Evolutionary conservation across 2,113 vertebrate species (phyloP).

Genomic region (Hemichromis elongatus): DNA sequence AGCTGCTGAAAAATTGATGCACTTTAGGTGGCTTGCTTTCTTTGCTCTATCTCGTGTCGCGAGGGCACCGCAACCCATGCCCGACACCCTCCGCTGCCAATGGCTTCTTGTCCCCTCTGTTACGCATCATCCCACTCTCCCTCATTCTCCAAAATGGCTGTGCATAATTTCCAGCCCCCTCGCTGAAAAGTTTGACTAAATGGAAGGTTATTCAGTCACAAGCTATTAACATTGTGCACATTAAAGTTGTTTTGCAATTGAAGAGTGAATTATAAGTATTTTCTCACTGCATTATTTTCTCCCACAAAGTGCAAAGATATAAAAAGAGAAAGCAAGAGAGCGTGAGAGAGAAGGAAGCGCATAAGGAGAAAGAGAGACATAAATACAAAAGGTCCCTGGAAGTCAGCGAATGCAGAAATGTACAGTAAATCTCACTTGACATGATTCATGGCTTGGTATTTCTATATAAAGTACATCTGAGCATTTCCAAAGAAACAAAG

Average conservation of each 20-base stretch:
- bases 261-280: constrained; percentile 36
- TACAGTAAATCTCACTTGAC: constrained; percentile 53
- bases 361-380: constrained; percentile 5
- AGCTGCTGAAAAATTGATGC: constrained; percentile 56
- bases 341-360: background rate
- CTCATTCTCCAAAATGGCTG: background rate
- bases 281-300: constrained; percentile 28
- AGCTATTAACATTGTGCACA: constrained; percentile 43
- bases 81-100: constrained; percentile 12
- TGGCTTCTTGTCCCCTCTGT: constrained; percentile 15
- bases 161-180: constrained; percentile 28
- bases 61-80: constrained; percentile 28
- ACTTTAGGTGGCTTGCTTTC: constrained; percentile 48
- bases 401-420: constrained; percentile 34
- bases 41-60: constrained; percentile 7
- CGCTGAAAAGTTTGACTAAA: constrained; percentile 19
- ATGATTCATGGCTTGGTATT: constrained; percentile 32
- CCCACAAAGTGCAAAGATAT: constrained; percentile 24
- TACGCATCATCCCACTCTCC: constrained; percentile 2
- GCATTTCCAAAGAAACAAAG: constrained; percentile 31
- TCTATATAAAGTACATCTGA: constrained; percentile 53
- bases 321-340: constrained; percentile 5
- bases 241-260: constrained; percentile 48
- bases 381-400: constrained; percentile 45
- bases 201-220: constrained; percentile 55